phyloP scores from a whole-genome alignment of 2,797 vertebrate genomes.

The Neopelma chrysocephalum region DNA sequence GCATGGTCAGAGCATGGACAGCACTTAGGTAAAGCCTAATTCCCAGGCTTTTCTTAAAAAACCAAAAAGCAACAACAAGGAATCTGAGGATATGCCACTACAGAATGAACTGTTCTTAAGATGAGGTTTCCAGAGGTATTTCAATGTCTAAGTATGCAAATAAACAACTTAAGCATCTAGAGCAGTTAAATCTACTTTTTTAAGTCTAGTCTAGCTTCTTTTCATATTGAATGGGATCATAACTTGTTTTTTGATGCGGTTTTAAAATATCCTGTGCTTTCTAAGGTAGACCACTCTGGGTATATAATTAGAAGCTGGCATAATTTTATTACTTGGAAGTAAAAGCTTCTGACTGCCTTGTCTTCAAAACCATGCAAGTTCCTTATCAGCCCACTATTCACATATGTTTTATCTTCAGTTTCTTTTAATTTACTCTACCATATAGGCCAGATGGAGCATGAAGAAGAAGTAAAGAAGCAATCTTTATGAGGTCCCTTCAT shows the following conservation, averaged over 20 bases:
- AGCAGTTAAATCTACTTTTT: background rate
- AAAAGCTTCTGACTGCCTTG: background rate
- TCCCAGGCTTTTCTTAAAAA: background rate
- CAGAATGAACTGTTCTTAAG: background rate
- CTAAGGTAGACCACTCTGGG: background rate
- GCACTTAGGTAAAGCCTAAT: background rate
- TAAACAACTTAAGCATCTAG: background rate
- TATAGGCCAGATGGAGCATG: background rate
- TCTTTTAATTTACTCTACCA: background rate
- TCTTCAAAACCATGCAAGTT: background rate
- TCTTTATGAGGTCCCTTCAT: background rate
- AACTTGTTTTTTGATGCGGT: background rate
- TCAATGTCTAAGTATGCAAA: background rate
- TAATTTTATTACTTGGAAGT: background rate
- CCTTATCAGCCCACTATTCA: background rate
- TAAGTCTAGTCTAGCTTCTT: background rate
- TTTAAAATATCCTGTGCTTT: background rate
- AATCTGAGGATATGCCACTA: background rate
- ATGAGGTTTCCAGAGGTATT: background rate
- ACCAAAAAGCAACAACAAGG: too few species aligned
- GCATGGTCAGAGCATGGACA: background rate
- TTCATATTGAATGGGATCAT: background rate
- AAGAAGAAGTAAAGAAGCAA: background rate
- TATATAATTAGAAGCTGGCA: background rate
- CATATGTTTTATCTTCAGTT: background rate